Evolutionary conservation across 2,888 invertebrate genomes (phyloP).

Genomic region (Brachypterus glaber): DNA sequence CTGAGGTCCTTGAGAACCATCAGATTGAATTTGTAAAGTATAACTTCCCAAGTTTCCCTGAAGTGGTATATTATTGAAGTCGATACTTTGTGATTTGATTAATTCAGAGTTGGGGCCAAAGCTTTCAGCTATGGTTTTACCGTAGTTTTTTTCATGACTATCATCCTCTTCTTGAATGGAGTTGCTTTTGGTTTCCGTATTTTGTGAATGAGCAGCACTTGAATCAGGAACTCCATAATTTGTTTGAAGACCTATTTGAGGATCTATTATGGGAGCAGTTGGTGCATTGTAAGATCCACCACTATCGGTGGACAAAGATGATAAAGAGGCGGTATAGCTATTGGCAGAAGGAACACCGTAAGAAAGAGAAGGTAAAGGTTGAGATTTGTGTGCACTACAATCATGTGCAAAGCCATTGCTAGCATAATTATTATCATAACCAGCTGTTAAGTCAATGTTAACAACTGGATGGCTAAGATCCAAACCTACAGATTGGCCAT

Average conservation of each 20-base stretch:
- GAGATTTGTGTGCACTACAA: constrained; percentile 32
- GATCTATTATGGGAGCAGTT: constrained; percentile 36
- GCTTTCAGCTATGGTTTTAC: constrained; percentile 34
- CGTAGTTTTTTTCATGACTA: constrained; percentile 29
- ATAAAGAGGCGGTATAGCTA: constrained; percentile 46
- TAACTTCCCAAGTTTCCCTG: constrained; percentile 56
- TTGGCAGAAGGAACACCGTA: constrained; percentile 43
- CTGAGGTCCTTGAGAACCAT: constrained; percentile 43
- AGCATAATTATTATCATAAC: constrained; percentile 5
- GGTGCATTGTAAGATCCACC: constrained; percentile 37
- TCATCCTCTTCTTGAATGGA: constrained; percentile 23
- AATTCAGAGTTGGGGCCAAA: constrained; percentile 35
- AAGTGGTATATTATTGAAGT: constrained; percentile 43
- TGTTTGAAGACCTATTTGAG: constrained; percentile 34
- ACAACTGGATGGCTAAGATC: constrained; percentile 29
- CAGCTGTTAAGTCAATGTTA: constrained; percentile 28
- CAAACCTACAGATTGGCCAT: constrained; percentile 23
- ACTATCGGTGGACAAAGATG: constrained; percentile 45
- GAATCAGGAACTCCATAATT: constrained; percentile 31
- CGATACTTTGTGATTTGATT: constrained; percentile 36
- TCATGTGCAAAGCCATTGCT: constrained; percentile 24
- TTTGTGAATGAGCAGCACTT: constrained; percentile 36
- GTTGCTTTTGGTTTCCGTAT: constrained; percentile 23
- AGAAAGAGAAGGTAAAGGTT: constrained; percentile 32
- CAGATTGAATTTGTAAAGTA: constrained; percentile 67